Evolutionary conservation across 2,888 invertebrate genomes (phyloP).

Genomic region (Phasia obesa): DNA sequence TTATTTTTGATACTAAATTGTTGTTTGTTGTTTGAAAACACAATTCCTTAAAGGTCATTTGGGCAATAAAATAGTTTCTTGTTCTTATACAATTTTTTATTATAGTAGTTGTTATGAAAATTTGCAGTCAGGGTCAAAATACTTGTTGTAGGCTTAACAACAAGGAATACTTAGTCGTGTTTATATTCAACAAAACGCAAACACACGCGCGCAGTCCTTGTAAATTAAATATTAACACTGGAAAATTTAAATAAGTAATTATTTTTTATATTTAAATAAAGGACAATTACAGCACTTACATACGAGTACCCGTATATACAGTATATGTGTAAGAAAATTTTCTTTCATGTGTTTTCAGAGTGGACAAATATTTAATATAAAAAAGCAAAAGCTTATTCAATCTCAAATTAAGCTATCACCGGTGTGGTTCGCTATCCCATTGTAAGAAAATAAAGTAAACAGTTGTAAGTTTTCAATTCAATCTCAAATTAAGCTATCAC

Average conservation of each 20-base stretch:
- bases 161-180: constrained; percentile 22
- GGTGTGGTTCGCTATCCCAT: too few species aligned
- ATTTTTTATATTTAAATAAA: constrained; percentile 8
- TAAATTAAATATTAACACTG: constrained; percentile 1
- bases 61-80: constrained; percentile 42
- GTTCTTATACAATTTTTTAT: constrained; percentile 42
- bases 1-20: constrained; percentile 20
- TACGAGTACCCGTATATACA: too few species aligned
- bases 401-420: too few species aligned
- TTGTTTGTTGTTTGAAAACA: constrained; percentile 49
- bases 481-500: too few species aligned
- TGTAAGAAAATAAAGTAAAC: too few species aligned
- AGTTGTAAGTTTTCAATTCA: too few species aligned
- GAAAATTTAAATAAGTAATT: constrained; percentile 23
- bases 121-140: constrained; percentile 53
- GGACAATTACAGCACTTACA: background rate
- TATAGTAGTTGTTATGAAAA: constrained; percentile 32
- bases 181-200: constrained; percentile 4
- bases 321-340: background rate
- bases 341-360: too few species aligned
- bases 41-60: constrained; percentile 65
- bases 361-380: too few species aligned
- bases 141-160: constrained; percentile 36
- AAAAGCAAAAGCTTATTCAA: too few species aligned
- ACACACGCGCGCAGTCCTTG: constrained; percentile 17